Evolutionary conservation across 2,113 vertebrate genomes (phyloP).

Genomic region (Rhinoderma darwinii): DNA sequence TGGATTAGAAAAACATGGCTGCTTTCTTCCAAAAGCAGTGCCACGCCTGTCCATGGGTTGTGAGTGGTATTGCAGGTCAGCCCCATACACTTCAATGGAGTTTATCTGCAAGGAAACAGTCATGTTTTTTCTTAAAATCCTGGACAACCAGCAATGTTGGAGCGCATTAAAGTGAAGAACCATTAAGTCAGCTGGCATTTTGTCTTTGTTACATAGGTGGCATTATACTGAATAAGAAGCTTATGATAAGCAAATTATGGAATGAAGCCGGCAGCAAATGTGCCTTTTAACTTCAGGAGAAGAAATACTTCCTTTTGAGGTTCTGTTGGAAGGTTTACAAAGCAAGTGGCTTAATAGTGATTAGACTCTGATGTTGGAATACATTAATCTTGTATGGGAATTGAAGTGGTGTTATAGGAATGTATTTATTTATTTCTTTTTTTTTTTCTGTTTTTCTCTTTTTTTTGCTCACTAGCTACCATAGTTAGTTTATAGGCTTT

Average conservation of each 20-base stretch:
- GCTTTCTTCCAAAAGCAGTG: too few species aligned
- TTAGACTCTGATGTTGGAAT: slow-evolving; percentile 43
- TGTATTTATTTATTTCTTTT: neutral
- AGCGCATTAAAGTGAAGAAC: neutral
- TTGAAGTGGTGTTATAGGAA: neutral
- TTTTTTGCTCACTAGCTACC: neutral
- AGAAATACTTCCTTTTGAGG: neutral
- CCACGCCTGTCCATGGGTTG: too few species aligned
- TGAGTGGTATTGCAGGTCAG: too few species aligned
- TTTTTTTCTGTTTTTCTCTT: neutral
- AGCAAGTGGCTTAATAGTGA: slow-evolving; percentile 29
- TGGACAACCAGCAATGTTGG: too few species aligned
- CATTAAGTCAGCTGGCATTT: neutral
- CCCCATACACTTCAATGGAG: too few species aligned
- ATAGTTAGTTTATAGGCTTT: neutral
- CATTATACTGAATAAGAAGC: slow-evolving; percentile 22
- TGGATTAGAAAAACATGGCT: too few species aligned
- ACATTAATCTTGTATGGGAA: slow-evolving; percentile 4
- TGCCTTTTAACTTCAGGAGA: slow-evolving; percentile 27
- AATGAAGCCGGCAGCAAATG: neutral
- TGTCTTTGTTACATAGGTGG: slow-evolving; percentile 20
- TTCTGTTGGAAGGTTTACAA: slow-evolving; percentile 39
- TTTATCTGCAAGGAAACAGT: too few species aligned
- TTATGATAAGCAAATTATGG: slow-evolving; percentile 48
- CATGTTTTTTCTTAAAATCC: too few species aligned